Percentiles rank a stretch among this genome's conserved stretches.
These are phyloP conservation scores for Rallus limicola DNA, from an alignment of 2,113 vertebrate genomes.

Conservation along the genomic window DNA sequence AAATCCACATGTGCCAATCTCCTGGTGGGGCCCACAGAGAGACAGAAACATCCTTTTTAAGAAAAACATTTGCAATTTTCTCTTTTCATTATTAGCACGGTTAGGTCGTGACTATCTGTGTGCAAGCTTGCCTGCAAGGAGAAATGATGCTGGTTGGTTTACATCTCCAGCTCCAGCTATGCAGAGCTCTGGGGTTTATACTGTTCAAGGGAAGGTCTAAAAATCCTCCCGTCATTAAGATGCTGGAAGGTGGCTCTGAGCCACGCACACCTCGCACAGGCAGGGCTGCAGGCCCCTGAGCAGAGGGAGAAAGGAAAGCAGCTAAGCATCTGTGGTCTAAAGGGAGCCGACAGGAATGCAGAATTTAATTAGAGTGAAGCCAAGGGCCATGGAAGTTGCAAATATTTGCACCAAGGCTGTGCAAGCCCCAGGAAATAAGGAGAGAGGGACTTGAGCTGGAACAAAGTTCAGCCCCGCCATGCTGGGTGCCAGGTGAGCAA, in stretches of 20 bases:
- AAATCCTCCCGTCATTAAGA: neutral
- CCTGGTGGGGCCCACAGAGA: conserved; percentile 8
- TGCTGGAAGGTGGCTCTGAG: neutral
- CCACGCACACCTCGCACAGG: neutral
- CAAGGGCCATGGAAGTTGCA: neutral
- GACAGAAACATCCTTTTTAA: conserved; percentile 57
- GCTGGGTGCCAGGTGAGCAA: neutral
- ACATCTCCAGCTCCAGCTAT: neutral
- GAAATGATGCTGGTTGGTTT: neutral
- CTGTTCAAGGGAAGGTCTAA: neutral
- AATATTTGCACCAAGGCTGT: neutral
- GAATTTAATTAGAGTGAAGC: conserved; percentile 13
- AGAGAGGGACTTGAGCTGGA: neutral
- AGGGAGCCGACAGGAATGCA: neutral
- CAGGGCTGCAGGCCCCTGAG: neutral
- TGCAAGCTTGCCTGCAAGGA: neutral
- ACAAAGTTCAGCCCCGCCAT: neutral
- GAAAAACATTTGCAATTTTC: neutral
- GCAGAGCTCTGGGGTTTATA: neutral
- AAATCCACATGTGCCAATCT: neutral
- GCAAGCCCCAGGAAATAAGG: neutral
- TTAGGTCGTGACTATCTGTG: conserved; percentile 7
- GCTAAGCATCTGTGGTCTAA: neutral
- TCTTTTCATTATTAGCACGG: neutral
- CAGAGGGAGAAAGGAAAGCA: neutral